phyloP scores from a whole-genome alignment of 2,888 invertebrate species.

The Drosophila kanekoi region DNA sequence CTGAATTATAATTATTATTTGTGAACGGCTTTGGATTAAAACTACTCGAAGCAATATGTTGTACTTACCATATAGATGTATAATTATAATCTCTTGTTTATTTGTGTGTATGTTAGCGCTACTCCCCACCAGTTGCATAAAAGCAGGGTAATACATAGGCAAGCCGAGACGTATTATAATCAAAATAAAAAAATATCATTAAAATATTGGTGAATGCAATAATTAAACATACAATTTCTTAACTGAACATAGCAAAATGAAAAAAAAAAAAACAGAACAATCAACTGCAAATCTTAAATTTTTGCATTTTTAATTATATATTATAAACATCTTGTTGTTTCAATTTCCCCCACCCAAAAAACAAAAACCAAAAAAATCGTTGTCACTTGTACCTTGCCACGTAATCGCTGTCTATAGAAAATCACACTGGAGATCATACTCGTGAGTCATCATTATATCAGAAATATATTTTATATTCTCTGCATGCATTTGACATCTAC shows the following conservation, averaged over 20 bases:
- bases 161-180: constrained; percentile 19
- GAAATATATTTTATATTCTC: constrained; percentile 21
- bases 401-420: constrained; percentile 72
- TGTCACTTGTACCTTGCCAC: constrained; percentile 54
- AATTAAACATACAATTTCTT: constrained; percentile 45
- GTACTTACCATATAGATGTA: constrained; percentile 50
- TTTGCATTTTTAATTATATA: constrained; percentile 11
- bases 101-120: constrained; percentile 47
- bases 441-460: constrained; percentile 69
- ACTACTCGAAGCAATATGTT: constrained; percentile 21
- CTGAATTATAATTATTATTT: constrained; percentile 6
- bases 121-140: constrained; percentile 19
- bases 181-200: constrained; percentile 9
- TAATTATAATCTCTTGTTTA: constrained; percentile 31
- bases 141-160: constrained; percentile 36
- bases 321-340: constrained; percentile 37
- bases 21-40: constrained; percentile 53
- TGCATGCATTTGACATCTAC: constrained; percentile 24
- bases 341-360: constrained; percentile 37
- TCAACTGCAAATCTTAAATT: not conserved
- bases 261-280: constrained; percentile 27
- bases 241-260: constrained; percentile 71
- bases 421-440: constrained; percentile 75
- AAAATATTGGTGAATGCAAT: constrained; percentile 31
- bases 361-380: constrained; percentile 25